Percentiles rank a stretch among this genome's conserved stretches.
Evolutionary conservation across 2,888 invertebrate species (phyloP).

Genomic region (Drosophila paracracens): DNA sequence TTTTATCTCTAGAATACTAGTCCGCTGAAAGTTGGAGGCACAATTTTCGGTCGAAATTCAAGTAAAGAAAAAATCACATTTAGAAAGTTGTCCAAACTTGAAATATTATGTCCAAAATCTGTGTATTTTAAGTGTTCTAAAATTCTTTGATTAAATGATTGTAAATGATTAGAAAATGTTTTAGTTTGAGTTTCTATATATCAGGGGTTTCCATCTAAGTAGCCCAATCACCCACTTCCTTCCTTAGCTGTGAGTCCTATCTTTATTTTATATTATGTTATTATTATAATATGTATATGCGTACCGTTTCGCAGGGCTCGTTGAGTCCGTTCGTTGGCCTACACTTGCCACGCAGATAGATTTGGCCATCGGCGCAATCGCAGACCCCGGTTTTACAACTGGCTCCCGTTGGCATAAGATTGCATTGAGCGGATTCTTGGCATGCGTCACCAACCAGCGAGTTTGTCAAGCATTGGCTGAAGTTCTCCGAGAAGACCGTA

Average conservation of each 20-base stretch:
- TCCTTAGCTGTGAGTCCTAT: too few species aligned
- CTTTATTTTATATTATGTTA: neutral
- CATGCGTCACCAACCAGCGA: conserved; percentile 84
- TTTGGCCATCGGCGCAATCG: conserved; percentile 84
- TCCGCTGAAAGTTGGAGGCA: neutral
- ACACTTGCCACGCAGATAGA: conserved; percentile 84
- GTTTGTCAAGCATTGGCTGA: conserved; percentile 83
- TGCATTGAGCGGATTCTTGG: conserved; percentile 84
- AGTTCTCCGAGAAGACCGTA: conserved; percentile 81
- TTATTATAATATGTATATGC: neutral
- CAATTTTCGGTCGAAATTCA: neutral
- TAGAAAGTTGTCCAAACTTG: neutral
- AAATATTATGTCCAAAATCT: neutral
- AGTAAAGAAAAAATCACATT: neutral
- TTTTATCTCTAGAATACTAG: neutral
- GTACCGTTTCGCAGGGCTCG: conserved; percentile 81
- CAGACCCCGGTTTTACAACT: conserved; percentile 84
- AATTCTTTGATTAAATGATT: neutral
- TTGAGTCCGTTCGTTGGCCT: conserved; percentile 81
- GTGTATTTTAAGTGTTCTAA: neutral
- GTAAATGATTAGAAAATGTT: neutral
- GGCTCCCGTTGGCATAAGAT: conserved; percentile 85
- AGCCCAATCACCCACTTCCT: neutral
- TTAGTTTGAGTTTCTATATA: neutral
- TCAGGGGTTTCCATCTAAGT: neutral